Conservation (phyloP, 2,888 invertebrate species). For the Sphaeridia pumilis region DNA sequence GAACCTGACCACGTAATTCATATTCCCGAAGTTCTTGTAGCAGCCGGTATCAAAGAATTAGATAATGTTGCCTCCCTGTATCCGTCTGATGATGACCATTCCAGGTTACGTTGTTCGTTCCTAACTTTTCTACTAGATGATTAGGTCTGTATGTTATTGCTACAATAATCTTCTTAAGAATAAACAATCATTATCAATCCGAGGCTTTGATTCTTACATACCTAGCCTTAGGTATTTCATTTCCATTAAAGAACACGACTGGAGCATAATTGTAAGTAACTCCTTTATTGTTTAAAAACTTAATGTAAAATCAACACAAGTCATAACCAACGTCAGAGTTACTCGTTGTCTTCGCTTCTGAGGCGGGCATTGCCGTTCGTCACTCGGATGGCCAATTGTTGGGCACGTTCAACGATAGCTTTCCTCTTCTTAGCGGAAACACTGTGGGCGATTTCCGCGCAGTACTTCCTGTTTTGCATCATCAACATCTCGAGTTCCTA, state of each 20-base stretch:
- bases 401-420: slow-evolving; percentile 88
- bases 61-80: slow-evolving; percentile 15
- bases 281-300: slow-evolving; percentile 1
- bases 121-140: too few species aligned
- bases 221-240: too few species aligned
- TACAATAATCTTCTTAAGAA: too few species aligned
- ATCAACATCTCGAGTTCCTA: slow-evolving; percentile 92
- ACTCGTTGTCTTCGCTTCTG: slow-evolving; percentile 97
- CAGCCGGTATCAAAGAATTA: slow-evolving; percentile 17
- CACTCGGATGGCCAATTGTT: slow-evolving; percentile 85
- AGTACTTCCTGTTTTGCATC: slow-evolving; percentile 97
- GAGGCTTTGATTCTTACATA: too few species aligned
- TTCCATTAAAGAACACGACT: too few species aligned
- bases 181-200: too few species aligned
- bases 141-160: too few species aligned
- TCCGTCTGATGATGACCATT: slow-evolving; percentile 15
- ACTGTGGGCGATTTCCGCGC: slow-evolving; percentile 94
- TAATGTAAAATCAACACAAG: background rate
- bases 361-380: slow-evolving; percentile 95
- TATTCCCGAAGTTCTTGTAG: slow-evolving; percentile 26
- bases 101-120: too few species aligned
- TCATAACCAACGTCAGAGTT: slow-evolving; percentile 41
- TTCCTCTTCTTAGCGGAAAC: slow-evolving; percentile 98
- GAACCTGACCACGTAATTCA: slow-evolving; percentile 8
- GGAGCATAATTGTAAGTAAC: too few species aligned